Base-by-base conservation (phyloP, 2,113 vertebrate genomes). In the Polyodon spathula region DNA sequence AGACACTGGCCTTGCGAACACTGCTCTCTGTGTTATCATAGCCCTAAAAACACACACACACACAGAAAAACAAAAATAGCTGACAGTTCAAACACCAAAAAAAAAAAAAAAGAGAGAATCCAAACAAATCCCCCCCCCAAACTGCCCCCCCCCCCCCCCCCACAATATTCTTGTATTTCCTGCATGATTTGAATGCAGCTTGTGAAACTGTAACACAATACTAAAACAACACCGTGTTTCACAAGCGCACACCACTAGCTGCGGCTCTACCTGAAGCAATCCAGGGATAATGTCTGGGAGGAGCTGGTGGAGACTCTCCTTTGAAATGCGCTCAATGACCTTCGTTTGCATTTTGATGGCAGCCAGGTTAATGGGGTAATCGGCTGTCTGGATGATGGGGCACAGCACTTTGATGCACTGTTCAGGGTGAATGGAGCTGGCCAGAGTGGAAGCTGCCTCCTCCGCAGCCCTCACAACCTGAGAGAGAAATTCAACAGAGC, bases 331-430 rank as follows among this genome's bases (percentile, higher is more conserved):
- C 81, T 97, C 95, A 0, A 96, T 95, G 57, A 99, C 96, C 76
- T 97, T 98, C 0, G 93, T 95, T 74, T 99, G 94, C 96, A 99
- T 99, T 84, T 99, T 99, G 81, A 99, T 99, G 76, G 96, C 96
- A 1, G 96, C 94, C 58, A 99, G 85, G 67, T 99, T 98, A 79
- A 99, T 97, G 76, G 96, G 96, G 75, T 98, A 99, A 79, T 98
- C 96, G 4, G 96, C 95, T 0, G 96, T 98, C 84, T 99, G 96
- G 67, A 97, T 93, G 65, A 99, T 98, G 59, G 96, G 95, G 63
- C 96, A 98, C 50, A 99, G 90, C 60, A 99, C 96, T 78, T 98
- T 98, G 85, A 97, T 97, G 85, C 96, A 97, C 76, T 99, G 96
- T 80, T 98, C 96, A 0, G 95, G 93, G 76, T 97, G 92, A 73